phyloP scores from a whole-genome alignment of 1,140 invertebrate genomes.

The Popillia japonica region DNA sequence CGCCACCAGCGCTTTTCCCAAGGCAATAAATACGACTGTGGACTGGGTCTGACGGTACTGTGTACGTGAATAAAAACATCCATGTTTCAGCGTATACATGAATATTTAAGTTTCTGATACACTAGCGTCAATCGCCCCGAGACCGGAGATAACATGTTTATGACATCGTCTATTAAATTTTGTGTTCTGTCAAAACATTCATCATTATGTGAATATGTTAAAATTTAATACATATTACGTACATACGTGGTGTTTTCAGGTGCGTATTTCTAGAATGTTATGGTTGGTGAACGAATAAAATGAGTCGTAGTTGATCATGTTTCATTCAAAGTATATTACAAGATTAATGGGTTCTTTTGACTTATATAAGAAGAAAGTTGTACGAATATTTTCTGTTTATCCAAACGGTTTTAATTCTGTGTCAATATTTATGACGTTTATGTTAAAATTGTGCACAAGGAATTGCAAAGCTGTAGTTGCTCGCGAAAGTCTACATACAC shows the following conservation, averaged over 20 bases:
- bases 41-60: background rate
- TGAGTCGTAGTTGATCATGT: too few relatives aligned
- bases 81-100: conserved; percentile 19
- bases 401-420: too few relatives aligned
- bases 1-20: conserved; percentile 14
- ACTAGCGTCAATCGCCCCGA: background rate
- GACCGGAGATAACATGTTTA: conserved; percentile 7
- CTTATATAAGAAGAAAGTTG: too few relatives aligned
- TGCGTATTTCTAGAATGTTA: background rate
- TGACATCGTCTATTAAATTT: background rate
- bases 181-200: background rate
- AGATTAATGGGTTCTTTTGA: too few relatives aligned
- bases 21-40: conserved; percentile 22
- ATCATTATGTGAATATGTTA: background rate
- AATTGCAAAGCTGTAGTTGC: too few relatives aligned
- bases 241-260: background rate
- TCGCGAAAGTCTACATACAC: too few relatives aligned
- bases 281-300: too few relatives aligned
- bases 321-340: too few relatives aligned
- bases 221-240: background rate
- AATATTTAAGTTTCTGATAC: conserved; percentile 21
- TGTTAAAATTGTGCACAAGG: too few relatives aligned
- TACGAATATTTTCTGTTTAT: too few relatives aligned
- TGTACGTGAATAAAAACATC: conserved; percentile 23
- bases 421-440: too few relatives aligned